Percentiles rank a stretch among this genome's conserved stretches.
Evolutionary conservation across 2,888 invertebrate genomes (phyloP).

Genomic region (Nephrotoma guestfalica): DNA sequence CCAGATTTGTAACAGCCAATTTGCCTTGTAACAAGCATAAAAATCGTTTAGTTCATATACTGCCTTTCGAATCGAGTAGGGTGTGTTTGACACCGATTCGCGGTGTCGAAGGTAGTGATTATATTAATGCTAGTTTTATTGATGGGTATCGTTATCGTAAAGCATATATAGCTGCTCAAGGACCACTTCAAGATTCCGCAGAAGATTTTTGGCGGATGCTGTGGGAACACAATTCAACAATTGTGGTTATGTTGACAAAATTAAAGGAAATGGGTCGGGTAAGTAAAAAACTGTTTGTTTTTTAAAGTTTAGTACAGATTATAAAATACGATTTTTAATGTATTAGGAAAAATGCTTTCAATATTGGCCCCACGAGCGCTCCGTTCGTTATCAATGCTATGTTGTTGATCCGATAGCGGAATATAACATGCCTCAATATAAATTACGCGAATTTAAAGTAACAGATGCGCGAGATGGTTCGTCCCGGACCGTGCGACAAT

Average conservation of each 20-base stretch:
- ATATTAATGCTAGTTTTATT: slow-evolving; percentile 96
- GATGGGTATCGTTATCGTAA: slow-evolving; percentile 88
- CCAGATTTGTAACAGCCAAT: slow-evolving; percentile 90
- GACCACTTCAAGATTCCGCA: slow-evolving; percentile 90
- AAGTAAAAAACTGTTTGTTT: slow-evolving; percentile 28
- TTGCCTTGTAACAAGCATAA: slow-evolving; percentile 96
- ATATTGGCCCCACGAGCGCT: slow-evolving; percentile 98
- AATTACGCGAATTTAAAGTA: slow-evolving; percentile 93
- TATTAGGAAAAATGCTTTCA: slow-evolving; percentile 93
- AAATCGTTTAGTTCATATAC: slow-evolving; percentile 88
- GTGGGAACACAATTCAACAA: slow-evolving; percentile 99
- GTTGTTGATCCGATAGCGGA: slow-evolving; percentile 99
- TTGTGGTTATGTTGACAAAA: slow-evolving; percentile 97
- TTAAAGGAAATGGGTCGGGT: slow-evolving; percentile 95
- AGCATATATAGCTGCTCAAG: slow-evolving; percentile 98
- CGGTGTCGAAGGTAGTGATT: slow-evolving; percentile 88
- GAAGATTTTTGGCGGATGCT: slow-evolving; percentile 99
- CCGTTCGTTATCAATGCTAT: slow-evolving; percentile 92
- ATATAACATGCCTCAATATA: slow-evolving; percentile 99
- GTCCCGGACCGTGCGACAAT: slow-evolving; percentile 88
- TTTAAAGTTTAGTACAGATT: neutral
- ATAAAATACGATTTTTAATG: slow-evolving; percentile 8
- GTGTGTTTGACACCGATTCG: slow-evolving; percentile 86
- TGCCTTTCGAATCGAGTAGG: slow-evolving; percentile 91
- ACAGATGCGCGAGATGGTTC: slow-evolving; percentile 96